Percentiles rank a stretch among this genome's conserved stretches.
Conservation (phyloP, 2,113 vertebrate species). For the Neomonachus schauinslandi region DNA sequence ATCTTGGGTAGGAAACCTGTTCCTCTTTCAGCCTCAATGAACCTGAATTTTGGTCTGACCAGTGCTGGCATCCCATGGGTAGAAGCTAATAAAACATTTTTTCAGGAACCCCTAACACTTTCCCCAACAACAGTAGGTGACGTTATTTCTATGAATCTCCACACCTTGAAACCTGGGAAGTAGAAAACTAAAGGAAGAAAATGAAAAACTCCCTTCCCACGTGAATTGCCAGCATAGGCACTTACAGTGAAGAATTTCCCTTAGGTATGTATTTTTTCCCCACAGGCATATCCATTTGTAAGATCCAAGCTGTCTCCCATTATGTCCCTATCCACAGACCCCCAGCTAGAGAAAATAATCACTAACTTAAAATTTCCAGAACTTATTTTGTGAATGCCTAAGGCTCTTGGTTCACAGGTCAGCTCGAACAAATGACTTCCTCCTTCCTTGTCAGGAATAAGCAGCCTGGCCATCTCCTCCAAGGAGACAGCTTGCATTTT, state of each 20-base stretch:
- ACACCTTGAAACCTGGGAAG: neutral
- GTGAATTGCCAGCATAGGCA: neutral
- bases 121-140: neutral
- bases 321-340: neutral
- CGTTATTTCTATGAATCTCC: neutral
- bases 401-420: neutral
- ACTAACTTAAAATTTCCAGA: constrained; percentile 7
- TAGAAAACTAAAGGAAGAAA: neutral
- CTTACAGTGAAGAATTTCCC: neutral
- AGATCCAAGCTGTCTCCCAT: neutral
- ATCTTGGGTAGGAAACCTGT: neutral
- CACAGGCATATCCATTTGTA: neutral
- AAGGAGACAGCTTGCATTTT: neutral
- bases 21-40: neutral
- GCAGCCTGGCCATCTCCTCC: neutral
- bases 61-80: neutral
- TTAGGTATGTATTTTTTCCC: neutral
- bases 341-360: neutral
- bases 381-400: neutral
- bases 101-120: neutral
- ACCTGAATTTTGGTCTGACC: neutral
- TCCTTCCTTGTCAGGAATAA: neutral
- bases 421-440: neutral
- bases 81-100: neutral
- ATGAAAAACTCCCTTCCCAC: neutral